Evolutionary conservation across 2,888 invertebrate genomes (phyloP).

Genomic region (Aplocera efformata): DNA sequence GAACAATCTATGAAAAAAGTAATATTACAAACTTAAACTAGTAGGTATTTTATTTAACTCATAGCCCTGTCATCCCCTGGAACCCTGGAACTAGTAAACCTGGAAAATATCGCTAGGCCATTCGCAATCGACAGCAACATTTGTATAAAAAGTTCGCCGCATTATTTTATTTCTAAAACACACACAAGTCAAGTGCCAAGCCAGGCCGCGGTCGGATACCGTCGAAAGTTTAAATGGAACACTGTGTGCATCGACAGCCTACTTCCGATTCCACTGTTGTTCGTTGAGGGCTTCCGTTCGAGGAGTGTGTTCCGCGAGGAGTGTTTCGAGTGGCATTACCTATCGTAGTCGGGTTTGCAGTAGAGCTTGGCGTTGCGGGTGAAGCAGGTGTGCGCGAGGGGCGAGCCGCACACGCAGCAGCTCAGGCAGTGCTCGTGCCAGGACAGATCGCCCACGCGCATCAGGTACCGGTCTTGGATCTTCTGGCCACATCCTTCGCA

Average conservation of each 20-base stretch:
- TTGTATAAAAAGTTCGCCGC: background rate
- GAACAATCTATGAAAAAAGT: conserved; percentile 86
- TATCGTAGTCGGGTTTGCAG: conserved; percentile 98
- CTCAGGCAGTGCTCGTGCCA: conserved; percentile 98
- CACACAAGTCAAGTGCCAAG: background rate
- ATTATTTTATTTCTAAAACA: conserved; percentile 4
- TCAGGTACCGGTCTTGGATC: conserved; percentile 96
- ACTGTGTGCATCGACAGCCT: conserved; percentile 3
- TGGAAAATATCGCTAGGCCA: no score
- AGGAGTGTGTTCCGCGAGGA: background rate
- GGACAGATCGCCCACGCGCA: conserved; percentile 95
- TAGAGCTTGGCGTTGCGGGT: conserved; percentile 96
- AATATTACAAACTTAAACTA: conserved; percentile 26
- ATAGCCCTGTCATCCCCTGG: no score
- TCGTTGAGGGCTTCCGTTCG: conserved; percentile 10
- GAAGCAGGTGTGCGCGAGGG: conserved; percentile 96
- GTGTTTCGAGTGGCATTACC: conserved; percentile 77
- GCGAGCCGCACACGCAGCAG: conserved; percentile 95
- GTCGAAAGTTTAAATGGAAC: conserved; percentile 4
- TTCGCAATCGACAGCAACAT: conserved; percentile 34
- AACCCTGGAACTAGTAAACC: no score
- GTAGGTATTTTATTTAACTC: no score
- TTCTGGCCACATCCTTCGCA: conserved; percentile 97
- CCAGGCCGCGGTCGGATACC: conserved; percentile 5
- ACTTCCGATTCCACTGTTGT: conserved; percentile 11